Percentiles rank a stretch among this genome's conserved stretches.
phyloP scores from a whole-genome alignment of 1,140 invertebrate species.

The Drosophila lacertosa region DNA sequence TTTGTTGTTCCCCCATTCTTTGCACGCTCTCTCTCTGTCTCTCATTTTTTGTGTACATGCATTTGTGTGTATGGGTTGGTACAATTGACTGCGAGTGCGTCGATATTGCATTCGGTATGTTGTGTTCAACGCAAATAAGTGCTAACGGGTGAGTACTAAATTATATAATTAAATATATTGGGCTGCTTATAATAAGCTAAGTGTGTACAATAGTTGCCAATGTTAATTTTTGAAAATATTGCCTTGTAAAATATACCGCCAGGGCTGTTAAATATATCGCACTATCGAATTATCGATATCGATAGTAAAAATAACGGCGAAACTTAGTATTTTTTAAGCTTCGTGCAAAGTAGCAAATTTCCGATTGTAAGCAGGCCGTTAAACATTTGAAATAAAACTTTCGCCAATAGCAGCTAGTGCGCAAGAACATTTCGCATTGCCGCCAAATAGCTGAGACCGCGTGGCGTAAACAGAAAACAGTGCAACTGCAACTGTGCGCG shows the following conservation, averaged over 20 bases:
- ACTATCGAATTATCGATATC: conserved; percentile 13
- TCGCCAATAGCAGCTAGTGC: conserved; percentile 31
- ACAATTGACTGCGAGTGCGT: conserved; percentile 39
- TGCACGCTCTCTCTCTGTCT: conserved; percentile 34
- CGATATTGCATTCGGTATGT: conserved; percentile 34
- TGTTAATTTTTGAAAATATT: background rate
- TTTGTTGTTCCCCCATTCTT: conserved; percentile 48
- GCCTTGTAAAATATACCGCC: background rate
- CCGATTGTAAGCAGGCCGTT: conserved; percentile 6
- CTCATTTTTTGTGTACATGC: conserved; percentile 46
- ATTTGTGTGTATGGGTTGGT: conserved; percentile 36
- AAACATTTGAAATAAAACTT: conserved; percentile 21
- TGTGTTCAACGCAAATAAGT: conserved; percentile 15
- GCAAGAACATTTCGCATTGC: conserved; percentile 58
- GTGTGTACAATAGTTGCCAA: background rate
- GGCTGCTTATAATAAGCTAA: background rate
- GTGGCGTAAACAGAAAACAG: conserved; percentile 61
- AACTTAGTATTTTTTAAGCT: background rate
- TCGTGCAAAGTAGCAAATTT: conserved; percentile 15
- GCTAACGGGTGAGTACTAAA: conserved; percentile 32
- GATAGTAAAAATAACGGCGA: background rate
- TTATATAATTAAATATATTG: conserved; percentile 8
- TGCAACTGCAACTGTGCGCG: conserved; percentile 71
- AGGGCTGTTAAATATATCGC: conserved; percentile 18
- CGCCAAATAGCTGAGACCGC: conserved; percentile 55